Conservation (phyloP, 2,797 vertebrate species). For the Sardinella longiceps region DNA sequence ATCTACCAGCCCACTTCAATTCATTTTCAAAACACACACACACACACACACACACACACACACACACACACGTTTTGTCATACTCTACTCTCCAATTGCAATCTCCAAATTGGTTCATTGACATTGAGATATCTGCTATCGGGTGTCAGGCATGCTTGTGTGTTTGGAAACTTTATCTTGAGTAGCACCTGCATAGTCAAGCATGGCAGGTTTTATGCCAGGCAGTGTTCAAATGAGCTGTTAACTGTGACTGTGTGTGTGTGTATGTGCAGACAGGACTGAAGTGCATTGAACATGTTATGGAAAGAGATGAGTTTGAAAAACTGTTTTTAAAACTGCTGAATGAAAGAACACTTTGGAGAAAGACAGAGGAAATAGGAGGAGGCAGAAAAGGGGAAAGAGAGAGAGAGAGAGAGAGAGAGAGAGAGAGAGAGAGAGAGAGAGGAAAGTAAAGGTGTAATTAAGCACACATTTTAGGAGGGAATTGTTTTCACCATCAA, state of each 20-base stretch:
- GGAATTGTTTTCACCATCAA: conserved; percentile 23
- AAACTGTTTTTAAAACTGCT: background rate
- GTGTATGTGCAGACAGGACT: too few species aligned
- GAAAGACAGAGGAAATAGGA: background rate
- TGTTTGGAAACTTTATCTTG: conserved; percentile 21
- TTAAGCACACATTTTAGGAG: conserved; percentile 16
- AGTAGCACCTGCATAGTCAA: background rate
- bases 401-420: background rate
- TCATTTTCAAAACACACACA: too few species aligned
- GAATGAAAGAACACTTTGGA: conserved; percentile 19
- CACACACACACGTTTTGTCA: conserved; percentile 40
- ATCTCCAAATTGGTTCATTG: background rate
- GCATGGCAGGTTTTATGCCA: background rate
- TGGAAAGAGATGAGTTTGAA: background rate
- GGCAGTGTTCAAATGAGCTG: background rate
- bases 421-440: background rate
- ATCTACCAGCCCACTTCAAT: background rate
- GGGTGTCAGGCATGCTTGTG: background rate
- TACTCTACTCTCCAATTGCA: background rate
- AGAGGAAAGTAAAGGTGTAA: background rate
- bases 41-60: too few species aligned
- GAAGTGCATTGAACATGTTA: background rate
- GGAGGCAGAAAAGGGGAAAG: background rate
- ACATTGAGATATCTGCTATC: background rate
- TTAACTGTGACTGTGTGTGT: background rate